A percentile compares a stretch with the other conserved stretches of the same genome.
Evolutionary conservation across 2,888 invertebrate species (phyloP).

Genomic region (Nephrotoma flavescens): DNA sequence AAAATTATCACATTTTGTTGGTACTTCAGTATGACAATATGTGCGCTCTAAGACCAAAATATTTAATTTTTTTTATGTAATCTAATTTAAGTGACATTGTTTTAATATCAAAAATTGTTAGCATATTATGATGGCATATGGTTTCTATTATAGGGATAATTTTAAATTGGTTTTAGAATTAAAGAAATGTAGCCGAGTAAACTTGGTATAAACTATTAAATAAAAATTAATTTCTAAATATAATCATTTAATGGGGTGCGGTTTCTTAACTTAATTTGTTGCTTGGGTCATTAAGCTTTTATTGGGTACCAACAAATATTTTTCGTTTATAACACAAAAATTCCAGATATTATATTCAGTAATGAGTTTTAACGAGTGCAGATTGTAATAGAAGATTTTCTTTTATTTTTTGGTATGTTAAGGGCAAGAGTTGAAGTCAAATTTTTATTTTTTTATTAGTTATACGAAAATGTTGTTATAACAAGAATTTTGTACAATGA

Average conservation of each 20-base stretch:
- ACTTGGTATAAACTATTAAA: neutral
- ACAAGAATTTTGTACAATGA: neutral
- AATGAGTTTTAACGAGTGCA: neutral
- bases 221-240: neutral
- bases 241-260: neutral
- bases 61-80: neutral
- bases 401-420: no score
- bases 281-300: neutral
- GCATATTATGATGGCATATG: neutral
- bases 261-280: neutral
- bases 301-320: neutral
- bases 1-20: neutral
- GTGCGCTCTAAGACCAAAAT: neutral
- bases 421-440: no score
- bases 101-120: neutral
- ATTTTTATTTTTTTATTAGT: no score
- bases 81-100: neutral
- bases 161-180: neutral
- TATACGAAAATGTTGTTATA: no score
- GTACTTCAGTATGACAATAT: neutral
- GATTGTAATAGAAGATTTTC: neutral
- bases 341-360: neutral
- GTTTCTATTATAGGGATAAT: neutral
- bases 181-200: neutral
- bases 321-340: neutral